Evolutionary conservation across 1,140 invertebrate genomes (phyloP).

Genomic region (Notospermus geniculatus): DNA sequence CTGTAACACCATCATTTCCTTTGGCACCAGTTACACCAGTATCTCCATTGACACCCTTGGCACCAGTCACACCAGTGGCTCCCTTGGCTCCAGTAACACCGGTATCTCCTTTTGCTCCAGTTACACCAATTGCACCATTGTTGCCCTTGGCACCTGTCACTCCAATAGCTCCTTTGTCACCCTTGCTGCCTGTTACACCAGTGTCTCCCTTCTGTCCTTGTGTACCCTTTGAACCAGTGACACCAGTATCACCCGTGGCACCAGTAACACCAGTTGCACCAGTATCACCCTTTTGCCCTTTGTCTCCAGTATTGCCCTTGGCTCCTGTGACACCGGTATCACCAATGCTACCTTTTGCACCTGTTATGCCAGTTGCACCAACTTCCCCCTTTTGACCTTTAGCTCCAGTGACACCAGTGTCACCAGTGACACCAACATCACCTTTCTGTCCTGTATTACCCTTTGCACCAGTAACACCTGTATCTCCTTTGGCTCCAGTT

Average conservation of each 20-base stretch:
- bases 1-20: conserved; percentile 2
- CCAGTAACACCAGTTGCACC: conserved; percentile 17
- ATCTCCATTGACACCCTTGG: neutral
- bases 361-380: neutral
- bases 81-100: conserved; percentile 8
- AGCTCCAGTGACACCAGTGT: conserved; percentile 8
- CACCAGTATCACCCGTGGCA: conserved; percentile 10
- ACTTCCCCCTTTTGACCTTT: conserved; percentile 7
- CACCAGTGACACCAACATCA: conserved; percentile 8
- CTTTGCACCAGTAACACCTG: conserved; percentile 11
- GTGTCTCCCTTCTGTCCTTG: neutral
- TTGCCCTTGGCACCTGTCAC: conserved; percentile 15
- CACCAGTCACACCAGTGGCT: neutral
- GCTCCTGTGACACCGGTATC: conserved; percentile 8
- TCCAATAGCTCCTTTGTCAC: conserved; percentile 14
- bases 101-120: conserved; percentile 11
- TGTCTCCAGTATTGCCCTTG: conserved; percentile 4
- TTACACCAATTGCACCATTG: conserved; percentile 15
- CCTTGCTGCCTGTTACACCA: conserved; percentile 15
- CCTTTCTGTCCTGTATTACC: conserved; percentile 15
- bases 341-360: conserved; percentile 13
- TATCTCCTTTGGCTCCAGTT: conserved; percentile 12
- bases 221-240: conserved; percentile 8
- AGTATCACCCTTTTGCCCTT: conserved; percentile 5
- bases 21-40: conserved; percentile 5